Evolutionary conservation across 2,888 invertebrate species (phyloP).

Genomic region (Melanostoma mellinum): DNA sequence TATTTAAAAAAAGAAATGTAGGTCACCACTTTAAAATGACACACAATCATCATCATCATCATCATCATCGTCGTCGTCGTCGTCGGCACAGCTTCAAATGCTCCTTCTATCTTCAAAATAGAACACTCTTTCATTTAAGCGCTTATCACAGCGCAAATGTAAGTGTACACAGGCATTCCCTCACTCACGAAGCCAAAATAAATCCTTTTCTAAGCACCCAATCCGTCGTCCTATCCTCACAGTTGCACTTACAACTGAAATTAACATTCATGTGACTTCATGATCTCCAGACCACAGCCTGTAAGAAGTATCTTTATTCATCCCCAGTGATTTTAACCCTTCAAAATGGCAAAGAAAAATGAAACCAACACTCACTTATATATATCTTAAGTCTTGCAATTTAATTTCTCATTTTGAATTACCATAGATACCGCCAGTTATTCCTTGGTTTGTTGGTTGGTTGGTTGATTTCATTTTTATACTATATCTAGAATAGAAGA

Average conservation of each 20-base stretch:
- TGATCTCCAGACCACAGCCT: conserved; percentile 61
- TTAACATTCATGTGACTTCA: conserved; percentile 71
- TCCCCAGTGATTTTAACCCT: conserved; percentile 67
- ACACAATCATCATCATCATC: too few species aligned
- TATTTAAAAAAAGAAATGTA: too few species aligned
- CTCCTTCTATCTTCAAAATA: too few species aligned
- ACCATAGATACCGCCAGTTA: conserved; percentile 67
- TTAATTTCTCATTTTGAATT: conserved; percentile 72
- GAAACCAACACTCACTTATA: conserved; percentile 36
- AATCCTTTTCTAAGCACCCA: conserved; percentile 45
- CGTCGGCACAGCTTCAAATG: too few species aligned
- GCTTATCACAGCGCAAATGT: too few species aligned
- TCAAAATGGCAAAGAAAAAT: conserved; percentile 46
- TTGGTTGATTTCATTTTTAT: conserved; percentile 23
- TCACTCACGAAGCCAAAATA: conserved; percentile 53
- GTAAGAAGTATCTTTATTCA: conserved; percentile 61
- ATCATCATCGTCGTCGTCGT: too few species aligned
- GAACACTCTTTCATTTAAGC: too few species aligned
- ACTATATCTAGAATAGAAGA: conserved; percentile 33
- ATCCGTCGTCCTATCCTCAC: conserved; percentile 4
- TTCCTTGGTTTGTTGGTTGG: conserved; percentile 50
- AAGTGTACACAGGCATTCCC: too few species aligned
- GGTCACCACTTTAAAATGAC: too few species aligned
- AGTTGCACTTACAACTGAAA: conserved; percentile 52
- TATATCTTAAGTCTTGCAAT: conserved; percentile 53